Conservation (phyloP, 2,888 invertebrate species). For the Margaritifera margaritifera region DNA sequence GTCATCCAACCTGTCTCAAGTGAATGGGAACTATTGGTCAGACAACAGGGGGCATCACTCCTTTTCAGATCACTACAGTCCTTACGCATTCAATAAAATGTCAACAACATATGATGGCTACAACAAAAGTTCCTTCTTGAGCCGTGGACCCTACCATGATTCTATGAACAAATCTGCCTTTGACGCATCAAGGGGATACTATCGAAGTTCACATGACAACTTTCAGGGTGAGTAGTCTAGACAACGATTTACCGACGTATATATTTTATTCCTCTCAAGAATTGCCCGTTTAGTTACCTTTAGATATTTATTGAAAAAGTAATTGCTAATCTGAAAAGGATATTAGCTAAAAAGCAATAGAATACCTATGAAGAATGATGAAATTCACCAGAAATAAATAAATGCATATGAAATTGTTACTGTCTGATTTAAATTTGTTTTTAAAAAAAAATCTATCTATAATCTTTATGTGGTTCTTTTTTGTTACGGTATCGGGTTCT, state of each 20-base stretch:
- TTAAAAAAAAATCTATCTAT: too few relatives aligned
- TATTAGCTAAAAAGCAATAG: neutral
- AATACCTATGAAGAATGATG: too few relatives aligned
- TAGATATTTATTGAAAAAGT: neutral
- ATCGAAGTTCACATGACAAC: slow-evolving; percentile 50
- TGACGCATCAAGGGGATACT: slow-evolving; percentile 49
- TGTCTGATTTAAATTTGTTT: too few relatives aligned
- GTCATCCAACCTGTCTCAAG: slow-evolving; percentile 38
- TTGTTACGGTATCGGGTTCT: too few relatives aligned
- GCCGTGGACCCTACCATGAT: slow-evolving; percentile 49
- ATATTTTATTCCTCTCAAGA: neutral
- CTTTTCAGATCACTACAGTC: slow-evolving; percentile 46
- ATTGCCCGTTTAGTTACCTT: neutral
- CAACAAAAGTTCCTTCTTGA: slow-evolving; percentile 48
- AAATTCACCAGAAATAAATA: too few relatives aligned
- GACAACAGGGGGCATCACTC: slow-evolving; percentile 44
- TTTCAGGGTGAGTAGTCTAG: slow-evolving; percentile 45
- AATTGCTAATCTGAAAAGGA: neutral
- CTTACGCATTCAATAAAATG: slow-evolving; percentile 50
- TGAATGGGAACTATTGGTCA: slow-evolving; percentile 47
- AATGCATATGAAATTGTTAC: too few relatives aligned
- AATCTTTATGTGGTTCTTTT: too few relatives aligned
- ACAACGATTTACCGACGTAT: neutral
- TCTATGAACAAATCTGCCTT: slow-evolving; percentile 46
- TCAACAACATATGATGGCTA: slow-evolving; percentile 49